Base-by-base conservation (phyloP, 1,140 invertebrate genomes). In the Formica selysi region DNA sequence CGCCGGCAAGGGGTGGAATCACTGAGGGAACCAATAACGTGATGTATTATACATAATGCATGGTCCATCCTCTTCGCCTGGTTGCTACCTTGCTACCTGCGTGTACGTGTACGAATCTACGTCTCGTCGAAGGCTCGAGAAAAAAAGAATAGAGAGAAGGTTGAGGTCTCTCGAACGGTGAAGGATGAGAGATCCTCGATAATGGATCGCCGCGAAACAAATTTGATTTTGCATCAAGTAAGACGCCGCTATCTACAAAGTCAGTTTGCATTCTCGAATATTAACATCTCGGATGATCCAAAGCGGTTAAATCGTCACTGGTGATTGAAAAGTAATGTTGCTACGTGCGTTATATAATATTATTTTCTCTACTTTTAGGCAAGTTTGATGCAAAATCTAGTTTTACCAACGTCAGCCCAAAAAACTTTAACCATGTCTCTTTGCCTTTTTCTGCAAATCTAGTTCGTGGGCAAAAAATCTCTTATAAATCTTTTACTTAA, bases 1-100 rank as follows among this genome's bases (percentile, higher is more conserved):
- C 91, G 91, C 90, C 92, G 90, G 93, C 92, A 93, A 93, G 93
- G 64, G 93, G 93, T 93, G 88, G 94, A 95, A 95, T 95, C 94
- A 94, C 93, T 94, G 94, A 95, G 93, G 92, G 90, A 95, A 95
- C 94, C 94, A 95, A 95, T 95, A 95, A 95, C 94, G 93, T 95
- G 94, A 95, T 95, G 94, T 95, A 95, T 95, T 95, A 95, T 95
- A 95, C 94, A 95, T 95, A 95, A 95, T 95, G 93, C 94, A 95
- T 95, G 93, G 89, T 85, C 88, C 93, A 91, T 92, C 88, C 76
- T 68, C 65, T 54, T 87, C 89, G 90, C 85, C 91, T 79, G 90
- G 86, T 87, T 86, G 87, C 86, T 89, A 90, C 57, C 89, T 90
- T 91, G 80, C 76, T 89, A 90, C 89, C 87, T 91, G 87, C 80